A percentile compares a stretch with the other conserved stretches of the same genome.
These are phyloP conservation scores for Syrphus vitripennis DNA, from an alignment of 2,888 invertebrate genomes.

Conservation along the genomic window DNA sequence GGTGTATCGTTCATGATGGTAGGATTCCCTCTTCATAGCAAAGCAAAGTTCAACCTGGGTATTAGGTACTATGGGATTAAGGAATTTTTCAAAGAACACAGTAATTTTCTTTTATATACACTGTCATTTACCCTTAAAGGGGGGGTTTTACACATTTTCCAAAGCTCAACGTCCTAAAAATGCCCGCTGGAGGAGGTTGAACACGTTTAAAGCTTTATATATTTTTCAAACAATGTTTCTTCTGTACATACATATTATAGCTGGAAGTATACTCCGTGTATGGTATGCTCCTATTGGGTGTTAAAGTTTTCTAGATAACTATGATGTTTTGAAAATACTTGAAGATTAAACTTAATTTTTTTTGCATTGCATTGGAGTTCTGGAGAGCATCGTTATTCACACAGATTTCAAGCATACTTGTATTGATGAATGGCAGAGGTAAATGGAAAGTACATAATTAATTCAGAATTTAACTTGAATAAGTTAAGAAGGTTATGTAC, in stretches of 20 bases:
- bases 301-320: background rate
- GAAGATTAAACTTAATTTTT: no score
- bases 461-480: no score
- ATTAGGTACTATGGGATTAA: background rate
- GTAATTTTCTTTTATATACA: slow-evolving; percentile 37
- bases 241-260: background rate
- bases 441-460: no score
- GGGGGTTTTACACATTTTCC: background rate
- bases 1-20: slow-evolving; percentile 27
- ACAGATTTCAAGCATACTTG: no score
- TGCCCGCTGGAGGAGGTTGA: background rate
- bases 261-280: background rate
- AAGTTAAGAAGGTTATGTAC: no score
- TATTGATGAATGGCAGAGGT: no score
- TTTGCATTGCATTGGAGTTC: no score
- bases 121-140: slow-evolving; percentile 21
- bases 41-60: slow-evolving; percentile 33
- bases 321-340: background rate
- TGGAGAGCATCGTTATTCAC: no score
- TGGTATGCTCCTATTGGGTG: background rate
- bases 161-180: slow-evolving; percentile 37
- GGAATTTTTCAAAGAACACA: slow-evolving; percentile 34
- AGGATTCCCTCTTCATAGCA: background rate
- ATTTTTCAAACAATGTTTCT: background rate
- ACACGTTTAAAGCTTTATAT: background rate